A percentile compares a stretch with the other conserved stretches of the same genome.
These are phyloP conservation scores for Apoderus coryli DNA, from an alignment of 2,888 invertebrate species.

Conservation along the genomic window DNA sequence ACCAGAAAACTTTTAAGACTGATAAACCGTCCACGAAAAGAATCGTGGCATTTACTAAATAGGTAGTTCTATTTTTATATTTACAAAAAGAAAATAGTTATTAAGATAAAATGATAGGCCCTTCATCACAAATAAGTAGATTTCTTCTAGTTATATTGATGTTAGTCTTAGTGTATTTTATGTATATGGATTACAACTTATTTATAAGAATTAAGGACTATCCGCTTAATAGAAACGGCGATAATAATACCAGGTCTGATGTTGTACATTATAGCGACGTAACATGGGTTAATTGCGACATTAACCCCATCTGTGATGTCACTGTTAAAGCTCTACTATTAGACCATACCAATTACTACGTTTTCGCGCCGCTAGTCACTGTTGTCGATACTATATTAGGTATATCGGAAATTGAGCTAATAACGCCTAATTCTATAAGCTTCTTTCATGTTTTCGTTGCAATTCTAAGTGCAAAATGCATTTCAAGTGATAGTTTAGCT, in stretches of 20 bases:
- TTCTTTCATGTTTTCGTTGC: conserved; percentile 61
- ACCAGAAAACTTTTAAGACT: too few relatives aligned
- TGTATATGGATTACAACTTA: conserved; percentile 58
- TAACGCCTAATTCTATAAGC: conserved; percentile 77
- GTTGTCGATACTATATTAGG: conserved; percentile 48
- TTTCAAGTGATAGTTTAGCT: conserved; percentile 57
- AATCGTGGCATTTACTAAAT: conserved; percentile 10
- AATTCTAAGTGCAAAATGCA: conserved; percentile 54
- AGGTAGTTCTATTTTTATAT: too few relatives aligned
- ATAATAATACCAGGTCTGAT: conserved; percentile 21
- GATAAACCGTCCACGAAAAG: conserved; percentile 15
- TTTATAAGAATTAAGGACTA: conserved; percentile 57
- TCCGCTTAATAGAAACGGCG: conserved; percentile 39
- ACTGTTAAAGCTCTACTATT: conserved; percentile 72
- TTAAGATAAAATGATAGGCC: conserved; percentile 50
- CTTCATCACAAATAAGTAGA: conserved; percentile 59
- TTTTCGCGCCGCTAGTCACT: conserved; percentile 67
- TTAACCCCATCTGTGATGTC: conserved; percentile 64
- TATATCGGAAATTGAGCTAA: conserved; percentile 32
- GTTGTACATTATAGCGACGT: conserved; percentile 36
- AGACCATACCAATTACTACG: conserved; percentile 72
- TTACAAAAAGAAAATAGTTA: not conserved
- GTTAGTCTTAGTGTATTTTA: conserved; percentile 44
- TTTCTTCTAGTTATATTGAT: conserved; percentile 44
- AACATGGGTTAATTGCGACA: conserved; percentile 50